Percentiles rank a stretch among this genome's conserved stretches.
phyloP scores from a whole-genome alignment of 2,888 invertebrate species.

The Cheilosia vulpina region DNA sequence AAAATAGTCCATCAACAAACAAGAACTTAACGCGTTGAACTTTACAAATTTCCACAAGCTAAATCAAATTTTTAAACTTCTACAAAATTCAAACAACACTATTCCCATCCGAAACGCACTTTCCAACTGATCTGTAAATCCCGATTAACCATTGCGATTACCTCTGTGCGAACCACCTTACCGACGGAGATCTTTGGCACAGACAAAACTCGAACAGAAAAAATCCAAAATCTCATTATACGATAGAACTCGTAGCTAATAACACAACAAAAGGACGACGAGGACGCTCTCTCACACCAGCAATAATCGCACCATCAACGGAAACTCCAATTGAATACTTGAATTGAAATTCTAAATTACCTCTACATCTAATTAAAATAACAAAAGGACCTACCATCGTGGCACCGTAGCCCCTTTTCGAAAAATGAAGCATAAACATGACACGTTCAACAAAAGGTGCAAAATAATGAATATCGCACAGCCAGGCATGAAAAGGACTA shows the following conservation, averaged over 20 bases:
- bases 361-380: conserved; percentile 73
- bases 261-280: conserved; percentile 54
- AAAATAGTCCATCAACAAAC: no score
- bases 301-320: conserved; percentile 52
- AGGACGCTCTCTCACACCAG: conserved; percentile 32
- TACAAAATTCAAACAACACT: conserved; percentile 15
- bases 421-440: conserved; percentile 76
- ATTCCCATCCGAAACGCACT: conserved; percentile 30
- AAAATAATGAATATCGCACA: conserved; percentile 57
- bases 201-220: neutral
- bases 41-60: neutral
- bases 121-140: conserved; percentile 63
- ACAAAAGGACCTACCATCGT: conserved; percentile 52
- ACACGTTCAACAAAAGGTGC: conserved; percentile 74
- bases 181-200: conserved; percentile 45
- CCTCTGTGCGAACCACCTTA: conserved; percentile 43
- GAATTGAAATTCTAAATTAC: conserved; percentile 66
- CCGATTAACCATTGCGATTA: conserved; percentile 49
- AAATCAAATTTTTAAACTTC: neutral
- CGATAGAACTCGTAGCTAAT: conserved; percentile 63
- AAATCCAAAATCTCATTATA: conserved; percentile 22
- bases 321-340: conserved; percentile 69
- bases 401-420: conserved; percentile 51
- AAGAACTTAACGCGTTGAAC: no score
- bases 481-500: conserved; percentile 29